These are phyloP conservation scores for Papio anubis DNA, from an alignment of 2,113 vertebrate species.

Conservation along the genomic window DNA sequence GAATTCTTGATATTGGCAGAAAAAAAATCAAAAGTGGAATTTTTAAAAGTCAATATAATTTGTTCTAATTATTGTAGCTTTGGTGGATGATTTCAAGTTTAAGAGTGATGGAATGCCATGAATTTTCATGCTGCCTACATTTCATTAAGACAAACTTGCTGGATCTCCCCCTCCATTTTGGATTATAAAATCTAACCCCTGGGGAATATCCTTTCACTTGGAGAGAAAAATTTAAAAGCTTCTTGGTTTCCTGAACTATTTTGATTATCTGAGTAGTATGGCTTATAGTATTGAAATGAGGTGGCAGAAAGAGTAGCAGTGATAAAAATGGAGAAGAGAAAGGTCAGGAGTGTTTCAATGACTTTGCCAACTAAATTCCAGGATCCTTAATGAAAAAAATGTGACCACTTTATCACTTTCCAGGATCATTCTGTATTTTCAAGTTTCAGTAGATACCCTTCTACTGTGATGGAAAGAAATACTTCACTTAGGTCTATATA, in stretches of 20 bases:
- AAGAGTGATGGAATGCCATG: neutral
- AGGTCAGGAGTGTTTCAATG: neutral
- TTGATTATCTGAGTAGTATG: neutral
- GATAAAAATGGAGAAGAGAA: neutral
- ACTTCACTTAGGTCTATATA: constrained; percentile 3
- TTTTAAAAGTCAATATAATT: neutral
- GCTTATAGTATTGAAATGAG: neutral
- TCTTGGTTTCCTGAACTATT: neutral
- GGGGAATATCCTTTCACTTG: neutral
- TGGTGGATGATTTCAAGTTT: neutral
- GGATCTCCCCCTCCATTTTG: neutral
- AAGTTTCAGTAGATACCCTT: neutral
- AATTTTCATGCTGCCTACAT: neutral
- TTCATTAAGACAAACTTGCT: neutral
- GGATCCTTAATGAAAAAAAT: neutral
- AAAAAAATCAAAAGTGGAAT: neutral
- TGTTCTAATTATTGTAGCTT: constrained; percentile 30
- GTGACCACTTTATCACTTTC: neutral
- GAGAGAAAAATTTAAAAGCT: neutral
- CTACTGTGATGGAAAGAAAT: neutral
- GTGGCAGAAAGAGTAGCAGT: neutral
- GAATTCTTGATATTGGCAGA: neutral
- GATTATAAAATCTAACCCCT: neutral
- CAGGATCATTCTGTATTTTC: neutral
- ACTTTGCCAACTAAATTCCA: neutral